Percentiles rank a stretch among this genome's conserved stretches.
Conservation (phyloP, 2,797 vertebrate species). For the Poecile montanus region DNA sequence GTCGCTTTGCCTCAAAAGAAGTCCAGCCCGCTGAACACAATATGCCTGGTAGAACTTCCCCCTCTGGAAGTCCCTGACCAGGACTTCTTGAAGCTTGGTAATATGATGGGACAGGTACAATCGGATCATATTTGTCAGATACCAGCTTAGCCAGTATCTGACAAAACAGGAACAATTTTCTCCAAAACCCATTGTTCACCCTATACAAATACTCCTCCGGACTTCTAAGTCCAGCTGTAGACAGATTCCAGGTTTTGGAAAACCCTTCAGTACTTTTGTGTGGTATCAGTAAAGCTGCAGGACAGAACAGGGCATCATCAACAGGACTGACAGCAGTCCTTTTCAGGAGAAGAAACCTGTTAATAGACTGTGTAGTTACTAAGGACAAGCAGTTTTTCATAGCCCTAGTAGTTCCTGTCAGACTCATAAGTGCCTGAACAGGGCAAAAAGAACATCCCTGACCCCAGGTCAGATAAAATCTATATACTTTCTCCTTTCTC, state of each 20-base stretch:
- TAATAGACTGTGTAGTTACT: background rate
- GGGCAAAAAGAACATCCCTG: background rate
- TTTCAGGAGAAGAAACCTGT: background rate
- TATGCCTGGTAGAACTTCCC: background rate
- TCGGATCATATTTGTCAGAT: background rate
- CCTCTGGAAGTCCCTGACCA: background rate
- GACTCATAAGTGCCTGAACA: background rate
- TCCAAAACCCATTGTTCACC: background rate
- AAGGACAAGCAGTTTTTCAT: background rate
- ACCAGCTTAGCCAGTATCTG: background rate
- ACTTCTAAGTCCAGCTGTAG: background rate
- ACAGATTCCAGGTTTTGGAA: background rate
- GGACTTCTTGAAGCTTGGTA: background rate
- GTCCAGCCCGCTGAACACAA: background rate
- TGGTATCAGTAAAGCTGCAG: background rate
- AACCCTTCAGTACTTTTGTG: background rate
- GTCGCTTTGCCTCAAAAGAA: background rate
- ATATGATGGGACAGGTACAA: background rate
- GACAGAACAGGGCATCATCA: background rate
- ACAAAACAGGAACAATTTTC: background rate
- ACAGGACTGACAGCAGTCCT: background rate
- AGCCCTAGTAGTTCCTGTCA: background rate
- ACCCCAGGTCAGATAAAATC: background rate
- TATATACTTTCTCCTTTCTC: background rate
- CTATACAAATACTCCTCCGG: background rate